Percentiles rank a stretch among this genome's conserved stretches.
Evolutionary conservation across 2,797 vertebrate genomes (phyloP).

Genomic region (Gallinago stenura): DNA sequence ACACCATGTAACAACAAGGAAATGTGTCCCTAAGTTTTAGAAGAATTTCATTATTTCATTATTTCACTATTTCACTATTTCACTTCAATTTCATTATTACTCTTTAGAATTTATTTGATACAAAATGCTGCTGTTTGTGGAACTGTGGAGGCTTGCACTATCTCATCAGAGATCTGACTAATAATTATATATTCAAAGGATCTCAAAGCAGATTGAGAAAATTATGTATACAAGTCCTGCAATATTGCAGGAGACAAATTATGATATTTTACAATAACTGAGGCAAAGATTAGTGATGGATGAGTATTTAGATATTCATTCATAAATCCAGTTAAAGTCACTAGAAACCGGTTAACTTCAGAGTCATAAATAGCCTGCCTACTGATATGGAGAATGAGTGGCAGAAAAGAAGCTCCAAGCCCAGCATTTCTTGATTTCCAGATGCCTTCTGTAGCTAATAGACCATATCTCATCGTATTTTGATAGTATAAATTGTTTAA

Average conservation of each 20-base stretch:
- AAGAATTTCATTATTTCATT: background rate
- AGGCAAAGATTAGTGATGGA: background rate
- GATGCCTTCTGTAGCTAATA: background rate
- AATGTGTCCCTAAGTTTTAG: background rate
- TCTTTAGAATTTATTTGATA: background rate
- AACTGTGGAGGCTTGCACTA: background rate
- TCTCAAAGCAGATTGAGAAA: background rate
- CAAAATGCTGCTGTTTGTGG: background rate
- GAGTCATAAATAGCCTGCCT: background rate
- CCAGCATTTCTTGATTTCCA: background rate
- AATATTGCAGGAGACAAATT: background rate
- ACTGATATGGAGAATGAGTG: background rate
- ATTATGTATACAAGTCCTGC: background rate
- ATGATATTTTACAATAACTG: background rate
- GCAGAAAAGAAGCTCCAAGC: background rate
- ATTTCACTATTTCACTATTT: background rate
- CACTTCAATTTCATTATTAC: background rate
- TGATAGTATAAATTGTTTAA: background rate
- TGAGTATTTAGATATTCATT: background rate
- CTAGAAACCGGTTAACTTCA: background rate
- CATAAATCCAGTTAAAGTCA: background rate
- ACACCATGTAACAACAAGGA: background rate
- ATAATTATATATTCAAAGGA: background rate
- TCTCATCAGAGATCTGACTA: background rate
- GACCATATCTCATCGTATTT: background rate